Percentiles rank a stretch among this genome's conserved stretches.
phyloP scores from a whole-genome alignment of 64 coral and sea anemone species.

The Montipora foliosa region DNA sequence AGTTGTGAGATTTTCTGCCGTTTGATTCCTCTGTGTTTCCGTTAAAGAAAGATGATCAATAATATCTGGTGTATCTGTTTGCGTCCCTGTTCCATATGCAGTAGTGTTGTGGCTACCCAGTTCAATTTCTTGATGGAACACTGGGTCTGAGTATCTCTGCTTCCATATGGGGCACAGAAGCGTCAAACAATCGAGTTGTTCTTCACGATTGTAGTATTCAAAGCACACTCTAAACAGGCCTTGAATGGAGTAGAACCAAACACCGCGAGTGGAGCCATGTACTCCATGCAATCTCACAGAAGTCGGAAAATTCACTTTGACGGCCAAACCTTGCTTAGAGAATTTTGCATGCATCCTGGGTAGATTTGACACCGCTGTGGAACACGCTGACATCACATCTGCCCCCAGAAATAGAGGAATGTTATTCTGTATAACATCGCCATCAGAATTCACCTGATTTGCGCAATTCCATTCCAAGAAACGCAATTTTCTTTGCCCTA shows the following conservation, averaged over 20 bases:
- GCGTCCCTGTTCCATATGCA: background rate
- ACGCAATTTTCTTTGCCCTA: conserved; percentile 80
- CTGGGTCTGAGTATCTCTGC: conserved; percentile 66
- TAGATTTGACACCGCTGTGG: conserved; percentile 78
- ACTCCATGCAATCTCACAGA: conserved; percentile 71
- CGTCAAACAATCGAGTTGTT: conserved; percentile 81
- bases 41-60: background rate
- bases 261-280: conserved; percentile 86
- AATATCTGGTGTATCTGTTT: background rate
- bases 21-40: background rate
- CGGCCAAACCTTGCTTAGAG: conserved; percentile 81
- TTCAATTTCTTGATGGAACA: conserved; percentile 59
- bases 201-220: conserved; percentile 88
- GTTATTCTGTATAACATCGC: background rate
- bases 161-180: conserved; percentile 74
- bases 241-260: conserved; percentile 98
- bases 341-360: conserved; percentile 93
- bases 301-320: conserved; percentile 80
- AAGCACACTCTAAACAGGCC: conserved; percentile 95
- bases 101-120: background rate
- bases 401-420: conserved; percentile 90
- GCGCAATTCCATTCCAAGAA: conserved; percentile 70
- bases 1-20: background rate
- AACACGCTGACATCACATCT: conserved; percentile 88
- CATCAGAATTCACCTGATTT: conserved; percentile 13